Evolutionary conservation across 2,888 invertebrate species (phyloP).

Genomic region (Ellobium chinense): DNA sequence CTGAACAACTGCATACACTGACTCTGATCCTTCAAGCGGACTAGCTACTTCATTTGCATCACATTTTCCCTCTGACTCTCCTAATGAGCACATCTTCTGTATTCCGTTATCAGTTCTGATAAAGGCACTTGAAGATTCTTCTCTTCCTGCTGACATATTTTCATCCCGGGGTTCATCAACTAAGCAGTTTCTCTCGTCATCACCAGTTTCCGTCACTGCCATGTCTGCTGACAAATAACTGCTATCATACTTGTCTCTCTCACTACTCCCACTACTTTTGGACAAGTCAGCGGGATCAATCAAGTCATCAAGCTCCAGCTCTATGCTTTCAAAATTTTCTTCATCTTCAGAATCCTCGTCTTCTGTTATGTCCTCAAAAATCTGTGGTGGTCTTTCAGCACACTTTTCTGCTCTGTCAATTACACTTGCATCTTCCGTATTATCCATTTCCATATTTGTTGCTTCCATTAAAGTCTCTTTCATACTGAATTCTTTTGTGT

Average conservation of each 20-base stretch:
- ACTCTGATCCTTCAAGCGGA: neutral
- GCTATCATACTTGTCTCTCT: conserved; percentile 1
- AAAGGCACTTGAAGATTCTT: neutral
- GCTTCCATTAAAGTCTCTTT: too few relatives aligned
- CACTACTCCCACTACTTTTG: conserved; percentile 9
- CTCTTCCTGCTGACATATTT: neutral
- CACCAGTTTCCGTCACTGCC: neutral
- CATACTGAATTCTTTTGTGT: too few relatives aligned
- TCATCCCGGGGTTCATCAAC: neutral
- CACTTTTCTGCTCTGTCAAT: neutral
- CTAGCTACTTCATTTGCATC: neutral
- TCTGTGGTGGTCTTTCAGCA: conserved; percentile 2
- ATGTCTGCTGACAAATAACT: neutral
- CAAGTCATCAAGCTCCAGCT: conserved; percentile 43
- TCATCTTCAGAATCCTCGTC: conserved; percentile 40
- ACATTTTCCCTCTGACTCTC: neutral
- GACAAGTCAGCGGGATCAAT: conserved; percentile 33
- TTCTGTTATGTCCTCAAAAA: conserved; percentile 48
- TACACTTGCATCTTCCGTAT: neutral
- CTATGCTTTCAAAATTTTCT: conserved; percentile 41
- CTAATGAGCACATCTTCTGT: neutral
- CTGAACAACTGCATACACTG: neutral
- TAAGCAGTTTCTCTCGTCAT: neutral
- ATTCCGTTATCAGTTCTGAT: neutral
- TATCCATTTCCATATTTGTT: neutral